Base-by-base conservation (phyloP, 30 jellyfish, hydroid and myxozoan genomes). In the Pseudorhiza aurosa region DNA sequence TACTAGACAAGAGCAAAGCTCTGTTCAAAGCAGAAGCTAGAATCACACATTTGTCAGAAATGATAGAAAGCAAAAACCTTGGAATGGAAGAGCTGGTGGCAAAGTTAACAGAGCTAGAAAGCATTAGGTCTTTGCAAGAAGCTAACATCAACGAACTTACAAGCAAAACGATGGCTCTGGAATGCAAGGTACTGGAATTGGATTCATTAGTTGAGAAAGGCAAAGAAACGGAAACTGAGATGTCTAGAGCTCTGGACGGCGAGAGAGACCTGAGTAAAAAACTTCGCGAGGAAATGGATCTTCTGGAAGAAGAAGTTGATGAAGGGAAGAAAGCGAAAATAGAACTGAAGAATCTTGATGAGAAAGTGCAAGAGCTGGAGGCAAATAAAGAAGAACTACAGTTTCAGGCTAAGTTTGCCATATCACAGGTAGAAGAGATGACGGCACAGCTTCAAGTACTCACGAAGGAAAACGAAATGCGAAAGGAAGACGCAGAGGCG, bases 401-500 rank as follows among this genome's bases (percentile, higher is more conserved):
- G 26, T 55, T 53, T 35, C 75, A 73, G 56, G 87, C 75, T 17
- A 73, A 55, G n/a, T 73, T 73, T 55, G 65, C 75, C 7, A 19
- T 73, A 31, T 73, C 87, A 19, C 75, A 73, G 37, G 36, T 73
- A 12, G 87, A 73, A 55, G 87, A 73, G 21, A 11, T 33, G 25
- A 73, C 87, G 29, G 10, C 70, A 11, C 65, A 70, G 21, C 70
- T 70, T 0, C 83, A 70, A 21, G n/a, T 2, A 24, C 42, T 45
- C 1, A 47, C 32, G 6, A 37, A 28, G 10, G 43, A 33, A 31
- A 45, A 47, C 1, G 59, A 70, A 31, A 15, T 22, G 7, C 11
- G 46, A 14, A 57, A 9, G 32, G 53, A 28, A 9, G 56, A 70
- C 8, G 28, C 35, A 24, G 58, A 8, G 25, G 77, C 32, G 21